Evolutionary conservation across 2,113 vertebrate genomes (phyloP).

Genomic region (Cromileptes altivelis): DNA sequence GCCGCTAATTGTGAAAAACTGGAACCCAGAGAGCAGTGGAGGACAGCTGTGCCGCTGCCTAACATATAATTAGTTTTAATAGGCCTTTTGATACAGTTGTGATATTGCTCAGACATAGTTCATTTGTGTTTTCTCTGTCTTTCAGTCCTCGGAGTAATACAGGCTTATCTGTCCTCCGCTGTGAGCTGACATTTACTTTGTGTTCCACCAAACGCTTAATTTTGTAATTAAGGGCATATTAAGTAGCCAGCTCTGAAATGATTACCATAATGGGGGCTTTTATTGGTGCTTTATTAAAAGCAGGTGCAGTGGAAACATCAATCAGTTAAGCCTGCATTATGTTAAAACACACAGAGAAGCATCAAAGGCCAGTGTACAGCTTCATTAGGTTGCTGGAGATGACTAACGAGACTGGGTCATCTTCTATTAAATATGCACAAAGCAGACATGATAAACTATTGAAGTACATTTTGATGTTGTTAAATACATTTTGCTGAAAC

Average conservation of each 20-base stretch:
- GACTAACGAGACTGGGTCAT: neutral
- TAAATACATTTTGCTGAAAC: neutral
- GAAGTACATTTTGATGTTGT: neutral
- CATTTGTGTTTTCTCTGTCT: neutral
- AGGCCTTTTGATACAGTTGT: neutral
- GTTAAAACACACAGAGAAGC: neutral
- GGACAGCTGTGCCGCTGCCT: neutral
- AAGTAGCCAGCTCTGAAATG: neutral
- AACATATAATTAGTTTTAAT: neutral
- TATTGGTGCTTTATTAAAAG: conserved; percentile 1
- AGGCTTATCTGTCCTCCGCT: neutral
- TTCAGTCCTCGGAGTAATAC: neutral
- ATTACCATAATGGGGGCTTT: neutral
- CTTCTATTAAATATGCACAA: neutral
- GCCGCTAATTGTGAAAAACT: neutral
- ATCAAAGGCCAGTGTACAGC: neutral
- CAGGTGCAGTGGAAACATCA: neutral
- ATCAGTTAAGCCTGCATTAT: neutral
- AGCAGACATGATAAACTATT: neutral
- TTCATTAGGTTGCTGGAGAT: neutral
- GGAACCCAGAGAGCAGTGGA: neutral
- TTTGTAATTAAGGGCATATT: neutral
- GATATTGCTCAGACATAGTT: neutral
- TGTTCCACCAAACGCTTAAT: neutral
- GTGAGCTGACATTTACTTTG: conserved; percentile 9